phyloP scores from a whole-genome alignment of 2,113 vertebrate species.

The Paratilapia polleni region DNA sequence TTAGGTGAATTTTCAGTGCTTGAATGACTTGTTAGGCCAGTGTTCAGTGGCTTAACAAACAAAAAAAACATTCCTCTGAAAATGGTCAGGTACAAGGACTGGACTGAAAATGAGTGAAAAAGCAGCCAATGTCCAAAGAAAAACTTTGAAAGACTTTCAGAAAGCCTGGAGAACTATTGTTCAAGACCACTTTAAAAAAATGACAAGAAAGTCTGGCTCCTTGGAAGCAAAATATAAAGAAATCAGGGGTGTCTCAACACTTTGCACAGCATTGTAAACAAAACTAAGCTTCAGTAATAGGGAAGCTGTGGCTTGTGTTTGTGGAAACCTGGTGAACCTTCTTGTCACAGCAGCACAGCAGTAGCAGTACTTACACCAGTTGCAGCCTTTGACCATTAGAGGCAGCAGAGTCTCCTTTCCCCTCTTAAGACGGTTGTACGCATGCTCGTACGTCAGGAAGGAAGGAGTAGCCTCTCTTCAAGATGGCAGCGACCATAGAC shows the following conservation, averaged over 20 bases:
- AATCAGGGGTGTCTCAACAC: not conserved
- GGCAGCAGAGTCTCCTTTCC: not conserved
- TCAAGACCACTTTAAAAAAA: not conserved
- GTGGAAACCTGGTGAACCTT: not conserved
- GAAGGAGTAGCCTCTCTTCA: constrained; percentile 77
- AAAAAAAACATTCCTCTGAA: no score
- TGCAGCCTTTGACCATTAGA: not conserved
- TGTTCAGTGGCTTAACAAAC: not conserved
- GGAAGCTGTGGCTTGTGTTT: no score
- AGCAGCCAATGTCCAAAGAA: not conserved
- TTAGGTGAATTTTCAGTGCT: not conserved
- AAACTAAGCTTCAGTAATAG: no score
- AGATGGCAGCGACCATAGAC: constrained; percentile 89
- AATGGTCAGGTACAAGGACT: not conserved
- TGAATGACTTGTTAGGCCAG: not conserved
- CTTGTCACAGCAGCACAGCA: not conserved
- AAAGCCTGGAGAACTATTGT: not conserved
- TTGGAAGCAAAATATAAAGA: not conserved
- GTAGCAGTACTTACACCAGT: not conserved
- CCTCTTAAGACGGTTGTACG: constrained; percentile 13
- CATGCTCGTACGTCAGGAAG: constrained; percentile 57
- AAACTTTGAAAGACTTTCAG: not conserved
- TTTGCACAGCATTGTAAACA: not conserved
- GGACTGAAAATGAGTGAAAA: not conserved
- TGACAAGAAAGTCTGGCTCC: not conserved